Percentiles rank a stretch among this genome's conserved stretches.
Evolutionary conservation across 1,140 invertebrate species (phyloP).

Genomic region (Acromyrmex charruanus): DNA sequence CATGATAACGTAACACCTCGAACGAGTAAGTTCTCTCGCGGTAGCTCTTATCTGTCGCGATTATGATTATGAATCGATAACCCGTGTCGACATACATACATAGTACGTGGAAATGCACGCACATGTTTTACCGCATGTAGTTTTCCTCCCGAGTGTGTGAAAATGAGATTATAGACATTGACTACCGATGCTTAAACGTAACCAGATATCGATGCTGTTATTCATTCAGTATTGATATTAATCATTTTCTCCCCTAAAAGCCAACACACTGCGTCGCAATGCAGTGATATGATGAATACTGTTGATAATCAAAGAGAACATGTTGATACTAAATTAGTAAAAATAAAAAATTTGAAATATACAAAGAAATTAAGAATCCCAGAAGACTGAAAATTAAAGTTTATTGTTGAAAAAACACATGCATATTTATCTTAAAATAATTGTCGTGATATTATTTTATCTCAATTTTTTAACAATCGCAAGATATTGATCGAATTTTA

Average conservation of each 20-base stretch:
- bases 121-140: constrained; percentile 4
- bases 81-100: constrained; percentile 18
- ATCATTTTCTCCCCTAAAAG: neutral
- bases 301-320: neutral
- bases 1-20: constrained; percentile 21
- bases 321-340: neutral
- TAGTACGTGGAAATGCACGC: constrained; percentile 36
- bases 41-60: constrained; percentile 63
- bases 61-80: constrained; percentile 74
- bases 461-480: neutral
- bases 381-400: neutral
- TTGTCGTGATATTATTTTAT: neutral
- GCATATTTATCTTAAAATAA: neutral
- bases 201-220: constrained; percentile 4
- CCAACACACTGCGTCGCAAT: neutral
- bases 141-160: constrained; percentile 21
- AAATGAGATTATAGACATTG: constrained; percentile 7
- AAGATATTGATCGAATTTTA: constrained; percentile 9
- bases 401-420: neutral
- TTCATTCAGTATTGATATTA: neutral
- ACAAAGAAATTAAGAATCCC: neutral
- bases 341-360: neutral
- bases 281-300: neutral
- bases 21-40: neutral
- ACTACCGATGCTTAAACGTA: neutral